phyloP scores from a whole-genome alignment of 2,797 vertebrate genomes.

The Melopsittacus undulatus region DNA sequence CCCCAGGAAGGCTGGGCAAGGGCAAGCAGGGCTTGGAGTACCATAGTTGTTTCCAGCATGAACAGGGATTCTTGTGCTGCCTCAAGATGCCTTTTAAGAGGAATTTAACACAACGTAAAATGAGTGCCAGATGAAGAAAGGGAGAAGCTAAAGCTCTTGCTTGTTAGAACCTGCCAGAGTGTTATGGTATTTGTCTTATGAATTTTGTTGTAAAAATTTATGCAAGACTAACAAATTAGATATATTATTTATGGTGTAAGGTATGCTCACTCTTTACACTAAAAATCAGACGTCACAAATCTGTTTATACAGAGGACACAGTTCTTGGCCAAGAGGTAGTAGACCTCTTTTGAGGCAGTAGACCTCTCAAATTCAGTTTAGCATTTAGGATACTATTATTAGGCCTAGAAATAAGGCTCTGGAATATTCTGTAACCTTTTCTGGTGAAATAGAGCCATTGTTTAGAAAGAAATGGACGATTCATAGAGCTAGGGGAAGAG shows the following conservation, averaged over 20 bases:
- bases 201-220: background rate
- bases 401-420: background rate
- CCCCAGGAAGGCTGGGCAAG: no score
- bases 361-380: background rate
- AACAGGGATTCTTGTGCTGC: background rate
- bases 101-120: background rate
- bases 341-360: background rate
- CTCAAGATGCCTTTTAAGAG: fast-evolving
- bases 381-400: background rate
- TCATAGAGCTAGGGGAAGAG: background rate
- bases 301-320: background rate
- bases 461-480: background rate
- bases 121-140: background rate
- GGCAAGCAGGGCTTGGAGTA: background rate
- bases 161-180: background rate
- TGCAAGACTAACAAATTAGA: background rate
- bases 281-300: background rate
- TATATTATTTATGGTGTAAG: background rate
- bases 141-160: background rate
- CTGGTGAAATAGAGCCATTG: background rate
- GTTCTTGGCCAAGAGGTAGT: background rate
- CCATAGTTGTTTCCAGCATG: background rate
- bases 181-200: background rate
- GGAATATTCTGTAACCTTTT: background rate
- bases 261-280: background rate